These are phyloP conservation scores for Phalera bucephala DNA, from an alignment of 2,888 invertebrate species.

Conservation along the genomic window DNA sequence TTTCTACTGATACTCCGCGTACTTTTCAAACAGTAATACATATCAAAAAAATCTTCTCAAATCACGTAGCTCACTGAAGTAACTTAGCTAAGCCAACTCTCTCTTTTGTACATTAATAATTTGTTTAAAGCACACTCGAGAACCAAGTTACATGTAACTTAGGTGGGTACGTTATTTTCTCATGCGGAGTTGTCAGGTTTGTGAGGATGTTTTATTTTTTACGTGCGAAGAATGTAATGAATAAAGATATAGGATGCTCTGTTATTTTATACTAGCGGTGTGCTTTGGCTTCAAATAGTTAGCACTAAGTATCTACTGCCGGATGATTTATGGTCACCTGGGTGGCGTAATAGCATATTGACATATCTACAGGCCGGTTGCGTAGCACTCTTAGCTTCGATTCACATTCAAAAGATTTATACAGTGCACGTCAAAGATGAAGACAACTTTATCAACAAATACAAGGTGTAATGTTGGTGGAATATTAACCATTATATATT, in stretches of 20 bases:
- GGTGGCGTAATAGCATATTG: too few species aligned
- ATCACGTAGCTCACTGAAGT: slow-evolving; percentile 64
- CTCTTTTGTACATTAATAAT: slow-evolving; percentile 71
- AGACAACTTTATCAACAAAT: too few species aligned
- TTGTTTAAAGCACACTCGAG: slow-evolving; percentile 56
- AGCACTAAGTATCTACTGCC: too few species aligned
- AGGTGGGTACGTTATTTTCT: slow-evolving; percentile 61
- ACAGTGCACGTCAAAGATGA: too few species aligned
- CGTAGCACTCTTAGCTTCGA: too few species aligned
- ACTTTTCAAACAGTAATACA: not conserved
- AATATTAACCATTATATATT: too few species aligned
- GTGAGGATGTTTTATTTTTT: slow-evolving; percentile 70
- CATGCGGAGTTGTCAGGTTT: slow-evolving; percentile 65
- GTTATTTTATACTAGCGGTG: slow-evolving; percentile 49
- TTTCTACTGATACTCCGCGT: not conserved
- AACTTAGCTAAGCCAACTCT: slow-evolving; percentile 60
- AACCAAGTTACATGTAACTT: slow-evolving; percentile 59
- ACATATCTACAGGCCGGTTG: too few species aligned
- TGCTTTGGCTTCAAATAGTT: too few species aligned
- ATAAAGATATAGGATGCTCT: slow-evolving; percentile 51
- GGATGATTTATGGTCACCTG: too few species aligned
- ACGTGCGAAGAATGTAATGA: slow-evolving; percentile 71
- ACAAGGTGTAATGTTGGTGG: too few species aligned
- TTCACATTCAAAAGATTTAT: too few species aligned
- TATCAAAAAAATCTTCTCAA: slow-evolving; percentile 55